Evolutionary conservation across 2,113 vertebrate genomes (phyloP).

Genomic region (Alethe castanea): DNA sequence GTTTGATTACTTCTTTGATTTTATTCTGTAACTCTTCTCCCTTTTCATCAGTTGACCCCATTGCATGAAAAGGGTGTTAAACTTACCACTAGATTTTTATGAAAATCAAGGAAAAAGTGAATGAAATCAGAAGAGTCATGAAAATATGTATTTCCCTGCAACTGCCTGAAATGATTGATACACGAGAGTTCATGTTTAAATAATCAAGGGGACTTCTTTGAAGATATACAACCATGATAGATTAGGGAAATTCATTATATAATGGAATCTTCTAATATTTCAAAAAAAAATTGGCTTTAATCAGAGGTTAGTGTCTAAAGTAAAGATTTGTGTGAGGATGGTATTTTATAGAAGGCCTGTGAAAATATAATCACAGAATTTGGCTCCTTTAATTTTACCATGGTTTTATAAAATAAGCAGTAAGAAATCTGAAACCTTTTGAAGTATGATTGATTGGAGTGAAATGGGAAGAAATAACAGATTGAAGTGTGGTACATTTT

Average conservation of each 20-base stretch:
- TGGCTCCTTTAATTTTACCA: neutral
- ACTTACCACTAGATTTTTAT: neutral
- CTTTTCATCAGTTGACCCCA: neutral
- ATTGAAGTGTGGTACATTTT: neutral
- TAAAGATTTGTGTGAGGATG: neutral
- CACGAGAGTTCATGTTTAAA: neutral
- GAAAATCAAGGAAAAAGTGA: neutral
- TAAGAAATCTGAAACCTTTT: neutral
- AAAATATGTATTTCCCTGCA: neutral
- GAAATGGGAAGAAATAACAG: neutral
- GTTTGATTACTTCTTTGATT: neutral
- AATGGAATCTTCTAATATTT: neutral
- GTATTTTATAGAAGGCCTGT: neutral
- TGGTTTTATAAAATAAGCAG: neutral
- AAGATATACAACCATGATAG: neutral
- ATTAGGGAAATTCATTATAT: conserved; percentile 16
- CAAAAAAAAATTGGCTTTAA: neutral
- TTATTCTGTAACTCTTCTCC: neutral
- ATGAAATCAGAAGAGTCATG: neutral
- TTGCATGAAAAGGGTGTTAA: neutral
- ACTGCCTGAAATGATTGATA: conserved; percentile 12
- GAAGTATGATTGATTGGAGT: neutral
- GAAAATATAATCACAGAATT: neutral
- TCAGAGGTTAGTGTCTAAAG: neutral
- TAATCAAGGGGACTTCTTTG: neutral